A percentile compares a stretch with the other conserved stretches of the same genome.
Conservation (phyloP, 2,113 vertebrate genomes). For the Ploceus nigricollis region DNA sequence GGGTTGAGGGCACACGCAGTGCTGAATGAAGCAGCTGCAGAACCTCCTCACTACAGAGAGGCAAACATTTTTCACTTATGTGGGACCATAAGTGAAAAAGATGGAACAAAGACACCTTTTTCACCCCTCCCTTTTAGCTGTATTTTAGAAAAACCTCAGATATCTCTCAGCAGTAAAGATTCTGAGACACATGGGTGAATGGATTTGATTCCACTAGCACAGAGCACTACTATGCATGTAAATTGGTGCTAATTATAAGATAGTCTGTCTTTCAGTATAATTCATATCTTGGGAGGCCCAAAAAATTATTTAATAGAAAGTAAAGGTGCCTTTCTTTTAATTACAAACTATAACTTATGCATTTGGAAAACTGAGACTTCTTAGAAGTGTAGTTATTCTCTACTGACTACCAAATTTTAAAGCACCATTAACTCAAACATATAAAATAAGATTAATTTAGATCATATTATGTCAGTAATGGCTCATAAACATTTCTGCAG, state of each 20-base stretch:
- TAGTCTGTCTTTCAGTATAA: background rate
- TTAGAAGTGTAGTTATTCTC: conserved; percentile 2
- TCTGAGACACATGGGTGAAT: background rate
- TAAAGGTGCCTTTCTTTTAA: conserved; percentile 46
- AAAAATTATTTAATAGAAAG: conserved; percentile 9
- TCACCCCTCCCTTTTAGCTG: background rate
- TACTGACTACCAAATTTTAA: background rate
- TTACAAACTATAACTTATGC: conserved; percentile 10
- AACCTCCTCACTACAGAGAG: fast-evolving
- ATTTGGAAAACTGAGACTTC: conserved; percentile 6
- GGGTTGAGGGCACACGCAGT: fast-evolving
- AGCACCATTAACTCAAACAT: conserved; percentile 6
- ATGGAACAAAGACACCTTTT: background rate
- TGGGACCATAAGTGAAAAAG: background rate
- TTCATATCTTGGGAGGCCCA: background rate
- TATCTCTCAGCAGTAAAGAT: background rate
- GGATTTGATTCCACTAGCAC: background rate
- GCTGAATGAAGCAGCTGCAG: background rate
- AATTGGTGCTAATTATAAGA: conserved; percentile 20
- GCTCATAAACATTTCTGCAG: conserved; percentile 24
- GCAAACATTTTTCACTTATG: too few species aligned
- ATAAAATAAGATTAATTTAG: conserved; percentile 46
- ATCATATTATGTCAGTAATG: background rate
- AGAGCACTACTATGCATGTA: background rate
- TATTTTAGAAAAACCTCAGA: background rate